Percentiles rank a stretch among this genome's conserved stretches.
Conservation (phyloP, 1,140 invertebrate species). For the Nautilus pompilius region DNA sequence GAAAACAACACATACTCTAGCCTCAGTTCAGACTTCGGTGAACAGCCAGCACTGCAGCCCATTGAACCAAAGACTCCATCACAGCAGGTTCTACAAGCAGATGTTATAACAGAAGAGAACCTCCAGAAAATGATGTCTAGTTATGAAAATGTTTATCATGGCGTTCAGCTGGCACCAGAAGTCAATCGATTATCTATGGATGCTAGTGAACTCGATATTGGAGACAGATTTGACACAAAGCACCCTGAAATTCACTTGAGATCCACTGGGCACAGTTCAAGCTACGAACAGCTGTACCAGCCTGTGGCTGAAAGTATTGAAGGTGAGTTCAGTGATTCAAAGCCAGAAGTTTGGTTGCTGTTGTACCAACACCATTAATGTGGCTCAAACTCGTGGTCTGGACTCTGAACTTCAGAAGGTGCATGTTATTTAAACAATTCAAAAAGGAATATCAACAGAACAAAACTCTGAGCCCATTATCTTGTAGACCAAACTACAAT, state of each 20-base stretch:
- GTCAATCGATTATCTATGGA: slow-evolving; percentile 15
- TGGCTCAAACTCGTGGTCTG: too few species aligned
- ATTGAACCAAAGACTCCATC: slow-evolving; percentile 11
- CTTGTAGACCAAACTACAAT: too few species aligned
- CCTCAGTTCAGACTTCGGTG: slow-evolving; percentile 8
- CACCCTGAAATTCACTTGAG: slow-evolving; percentile 30
- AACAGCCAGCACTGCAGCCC: neutral
- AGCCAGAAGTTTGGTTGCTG: slow-evolving; percentile 9
- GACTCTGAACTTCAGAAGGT: too few species aligned
- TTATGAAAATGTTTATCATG: slow-evolving; percentile 41
- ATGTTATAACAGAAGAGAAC: slow-evolving; percentile 12
- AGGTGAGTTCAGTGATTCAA: slow-evolving; percentile 15
- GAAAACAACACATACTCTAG: slow-evolving; percentile 2
- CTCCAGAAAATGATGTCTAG: slow-evolving; percentile 23
- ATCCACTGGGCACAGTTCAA: slow-evolving; percentile 24
- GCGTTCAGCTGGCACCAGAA: slow-evolving; percentile 29
- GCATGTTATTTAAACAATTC: too few species aligned
- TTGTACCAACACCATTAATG: neutral
- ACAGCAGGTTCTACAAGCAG: slow-evolving; percentile 19
- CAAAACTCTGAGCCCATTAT: too few species aligned
- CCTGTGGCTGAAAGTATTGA: slow-evolving; percentile 8
- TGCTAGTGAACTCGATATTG: slow-evolving; percentile 35
- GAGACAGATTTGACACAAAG: slow-evolving; percentile 40
- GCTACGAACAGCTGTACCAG: slow-evolving; percentile 40
- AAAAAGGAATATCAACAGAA: too few species aligned